Conservation (phyloP, 2,113 vertebrate genomes). For the Pangasianodon hypophthalmus region DNA sequence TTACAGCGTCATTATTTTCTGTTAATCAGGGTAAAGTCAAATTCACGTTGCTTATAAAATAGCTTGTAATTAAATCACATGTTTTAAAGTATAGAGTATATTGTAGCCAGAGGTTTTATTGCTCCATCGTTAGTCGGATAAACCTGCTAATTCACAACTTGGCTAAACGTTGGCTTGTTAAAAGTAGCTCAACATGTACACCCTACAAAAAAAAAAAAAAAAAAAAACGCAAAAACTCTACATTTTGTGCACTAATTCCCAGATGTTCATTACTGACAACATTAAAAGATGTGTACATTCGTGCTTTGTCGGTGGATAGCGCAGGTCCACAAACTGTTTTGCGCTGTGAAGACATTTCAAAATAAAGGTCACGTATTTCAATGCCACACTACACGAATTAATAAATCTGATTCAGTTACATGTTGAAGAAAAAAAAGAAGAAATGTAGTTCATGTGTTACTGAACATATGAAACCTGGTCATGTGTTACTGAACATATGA, state of each 20-base stretch:
- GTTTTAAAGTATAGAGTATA: background rate
- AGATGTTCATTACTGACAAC: background rate
- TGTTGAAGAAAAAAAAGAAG: background rate
- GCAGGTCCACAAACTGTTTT: background rate
- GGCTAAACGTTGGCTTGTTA: background rate
- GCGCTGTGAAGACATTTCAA: background rate
- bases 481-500: background rate
- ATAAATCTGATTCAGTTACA: background rate
- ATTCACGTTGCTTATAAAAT: background rate
- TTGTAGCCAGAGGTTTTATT: background rate
- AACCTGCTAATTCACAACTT: background rate
- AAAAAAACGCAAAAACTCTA: background rate
- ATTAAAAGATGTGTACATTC: background rate
- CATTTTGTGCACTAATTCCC: background rate
- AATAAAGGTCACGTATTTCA: slow-evolving; percentile 7
- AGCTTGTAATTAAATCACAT: background rate
- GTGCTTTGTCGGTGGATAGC: background rate
- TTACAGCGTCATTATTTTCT: background rate
- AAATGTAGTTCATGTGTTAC: background rate
- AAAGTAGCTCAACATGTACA: background rate
- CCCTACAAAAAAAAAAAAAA: background rate
- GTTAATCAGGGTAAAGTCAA: background rate
- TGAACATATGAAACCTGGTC: too few relatives aligned
- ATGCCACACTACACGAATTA: background rate
- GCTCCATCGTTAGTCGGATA: background rate